phyloP scores from a whole-genome alignment of 2,888 invertebrate genomes.

The Apamea crenata region DNA sequence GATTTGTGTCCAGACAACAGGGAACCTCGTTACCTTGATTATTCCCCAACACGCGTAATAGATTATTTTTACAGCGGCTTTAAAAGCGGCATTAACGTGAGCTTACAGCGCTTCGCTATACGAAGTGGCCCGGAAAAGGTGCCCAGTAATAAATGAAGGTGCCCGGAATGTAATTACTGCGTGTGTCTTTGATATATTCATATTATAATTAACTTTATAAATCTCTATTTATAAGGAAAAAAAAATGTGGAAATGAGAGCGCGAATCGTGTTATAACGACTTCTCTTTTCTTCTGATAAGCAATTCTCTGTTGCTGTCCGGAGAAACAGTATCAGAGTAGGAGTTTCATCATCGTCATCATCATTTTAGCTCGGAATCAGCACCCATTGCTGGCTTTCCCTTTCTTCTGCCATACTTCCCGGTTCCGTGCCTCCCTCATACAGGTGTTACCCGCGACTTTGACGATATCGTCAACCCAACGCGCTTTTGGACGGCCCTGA shows the following conservation, averaged over 20 bases:
- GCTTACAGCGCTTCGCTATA: constrained; percentile 33
- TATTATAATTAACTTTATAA: constrained; percentile 47
- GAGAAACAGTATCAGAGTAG: too few species aligned
- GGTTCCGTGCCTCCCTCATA: too few species aligned
- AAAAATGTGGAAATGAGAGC: neutral
- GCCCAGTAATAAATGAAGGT: constrained; percentile 41
- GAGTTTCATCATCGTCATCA: neutral
- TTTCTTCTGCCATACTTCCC: too few species aligned
- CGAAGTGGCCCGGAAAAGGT: constrained; percentile 19
- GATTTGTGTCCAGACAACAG: constrained; percentile 45
- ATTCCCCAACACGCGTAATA: constrained; percentile 56
- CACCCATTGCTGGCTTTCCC: too few species aligned
- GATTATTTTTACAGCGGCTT: constrained; percentile 56
- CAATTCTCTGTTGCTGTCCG: neutral
- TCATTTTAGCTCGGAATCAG: too few species aligned
- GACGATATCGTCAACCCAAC: too few species aligned
- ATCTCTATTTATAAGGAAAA: constrained; percentile 35
- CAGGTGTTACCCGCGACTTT: too few species aligned
- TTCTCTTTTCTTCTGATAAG: neutral
- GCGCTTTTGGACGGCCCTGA: too few species aligned
- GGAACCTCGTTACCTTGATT: constrained; percentile 54
- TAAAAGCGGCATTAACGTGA: constrained; percentile 44
- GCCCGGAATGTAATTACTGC: constrained; percentile 40
- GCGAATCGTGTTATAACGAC: neutral
- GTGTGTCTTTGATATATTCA: constrained; percentile 35